Evolutionary conservation across 2,888 invertebrate species (phyloP), one percentile per base, ranked within the genome.

Genomic region (Chrysomela aeneicollis): DNA sequence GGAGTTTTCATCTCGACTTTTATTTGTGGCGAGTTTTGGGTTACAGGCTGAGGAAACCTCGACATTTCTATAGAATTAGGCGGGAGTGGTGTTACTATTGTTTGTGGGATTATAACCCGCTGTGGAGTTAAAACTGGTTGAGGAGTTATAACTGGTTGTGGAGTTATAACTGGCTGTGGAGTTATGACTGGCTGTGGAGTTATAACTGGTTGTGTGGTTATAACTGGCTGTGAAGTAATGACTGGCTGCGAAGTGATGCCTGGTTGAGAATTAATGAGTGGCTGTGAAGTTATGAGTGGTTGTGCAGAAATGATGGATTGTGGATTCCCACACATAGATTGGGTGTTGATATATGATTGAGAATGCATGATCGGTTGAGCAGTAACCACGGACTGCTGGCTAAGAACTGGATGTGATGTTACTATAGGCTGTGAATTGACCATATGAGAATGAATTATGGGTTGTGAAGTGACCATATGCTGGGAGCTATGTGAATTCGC

Each of bases 381-480:
- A 35, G 26, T 65, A 42, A 63, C 57, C 10, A 66, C 49, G n/a
- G 62, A 15, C 55, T 58, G 59, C 12, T 50, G 21, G 35, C 50
- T 54, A 6, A 62, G 59, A 10, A 66, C 51, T 17, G 51, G 61
- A 22, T 61, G 59, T 32, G 62, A 18, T 15, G 42, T 54, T 3
- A 59, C 35, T 3, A 69, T 22, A n/a, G 66, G 66, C 26, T 67
- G 69, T 30, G 67, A 62, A 51, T 64, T 68, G 21, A 69, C 63
- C 21, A 67, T 47, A 35, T 59, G 67, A 54, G 54, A 63, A 5
- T 71, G 67, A 19, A 65, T 66, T 5, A 71, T 64, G 8, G 62
- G 57, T 57, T 52, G 65, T 30, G 72, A 66, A 22, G 68, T 67
- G 9, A 71, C 63, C 26, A 66, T 59, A 4, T 69, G 69, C 57